phyloP scores from a whole-genome alignment of 2,113 vertebrate species.

The Gavia stellata region DNA sequence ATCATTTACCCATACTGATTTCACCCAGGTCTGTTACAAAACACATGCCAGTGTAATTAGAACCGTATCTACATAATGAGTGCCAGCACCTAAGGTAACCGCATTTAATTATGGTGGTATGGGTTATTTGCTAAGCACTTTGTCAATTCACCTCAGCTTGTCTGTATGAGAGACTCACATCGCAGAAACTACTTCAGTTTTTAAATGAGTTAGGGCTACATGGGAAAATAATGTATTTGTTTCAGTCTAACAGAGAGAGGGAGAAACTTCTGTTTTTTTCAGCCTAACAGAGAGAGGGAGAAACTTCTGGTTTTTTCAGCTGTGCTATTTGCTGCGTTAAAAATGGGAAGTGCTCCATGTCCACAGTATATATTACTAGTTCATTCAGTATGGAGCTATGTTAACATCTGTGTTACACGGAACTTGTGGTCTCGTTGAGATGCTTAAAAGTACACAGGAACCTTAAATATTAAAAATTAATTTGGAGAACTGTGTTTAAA shows the following conservation, averaged over 20 bases:
- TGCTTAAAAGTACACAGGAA: background rate
- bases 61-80: background rate
- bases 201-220: background rate
- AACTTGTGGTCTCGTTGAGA: background rate
- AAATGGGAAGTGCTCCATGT: fast-evolving
- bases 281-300: background rate
- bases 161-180: background rate
- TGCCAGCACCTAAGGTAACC: background rate
- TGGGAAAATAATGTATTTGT: background rate
- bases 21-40: background rate
- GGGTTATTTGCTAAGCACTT: background rate
- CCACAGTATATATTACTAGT: background rate
- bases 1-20: background rate
- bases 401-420: background rate
- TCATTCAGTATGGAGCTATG: background rate
- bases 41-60: background rate
- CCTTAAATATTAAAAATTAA: background rate
- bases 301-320: background rate
- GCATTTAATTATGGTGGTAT: background rate
- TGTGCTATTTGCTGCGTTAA: background rate
- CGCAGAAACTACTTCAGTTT: background rate
- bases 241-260: background rate
- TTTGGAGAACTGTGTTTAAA: background rate
- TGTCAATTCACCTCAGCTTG: background rate
- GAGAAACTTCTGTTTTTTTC: background rate